Base-by-base conservation (phyloP, 2,888 invertebrate genomes). In the Melinaea menophilus region DNA sequence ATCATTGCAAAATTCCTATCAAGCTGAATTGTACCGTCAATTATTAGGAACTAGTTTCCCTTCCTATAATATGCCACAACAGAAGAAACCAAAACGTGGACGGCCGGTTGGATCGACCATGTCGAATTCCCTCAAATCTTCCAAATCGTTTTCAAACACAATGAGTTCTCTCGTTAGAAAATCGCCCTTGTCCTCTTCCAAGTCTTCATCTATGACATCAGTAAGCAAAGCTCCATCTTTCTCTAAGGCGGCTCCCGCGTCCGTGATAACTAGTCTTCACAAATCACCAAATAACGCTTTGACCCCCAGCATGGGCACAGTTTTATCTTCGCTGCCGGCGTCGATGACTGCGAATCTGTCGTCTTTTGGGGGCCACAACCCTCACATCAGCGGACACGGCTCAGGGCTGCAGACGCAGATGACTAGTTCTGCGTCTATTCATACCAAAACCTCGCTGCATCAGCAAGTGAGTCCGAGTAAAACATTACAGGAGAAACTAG, bases 401-500 rank as follows among this genome's bases (percentile, higher is more conserved):
- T 68, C 78, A 2, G 55, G 74, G 34, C 83, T 86, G 3, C 82
- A 86, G 67, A 86, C 89, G 11, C 89, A 89, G 61, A 80, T 84
- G 78, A 76, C 86, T 0, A 9, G 41, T 9, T 72, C 74, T 2
- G 69, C 86, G 3, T 80, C 85, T 0, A 79, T 81, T 1, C 89
- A 86, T 62, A 73, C 84, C 0, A 89, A 89, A 68, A 88, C 85
- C 0, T 85, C 80, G 1, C 68, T 80, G 75, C 89, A 87, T 65
- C 85, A 86, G 69, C 91, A 90, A 75, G 82, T 85, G 1, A 92
- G 92, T 71, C 92, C 93, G 0, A 92, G 92, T 0, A 94, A 94
- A 82, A 94, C 94, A 0, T 77, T 94, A 63, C 94, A 94, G 74
- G 94, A 94, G 76, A 94, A 94, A 78, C 79, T 94, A 62, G 94